phyloP scores from a whole-genome alignment of 2,113 vertebrate species.

The Tachycineta bicolor region DNA sequence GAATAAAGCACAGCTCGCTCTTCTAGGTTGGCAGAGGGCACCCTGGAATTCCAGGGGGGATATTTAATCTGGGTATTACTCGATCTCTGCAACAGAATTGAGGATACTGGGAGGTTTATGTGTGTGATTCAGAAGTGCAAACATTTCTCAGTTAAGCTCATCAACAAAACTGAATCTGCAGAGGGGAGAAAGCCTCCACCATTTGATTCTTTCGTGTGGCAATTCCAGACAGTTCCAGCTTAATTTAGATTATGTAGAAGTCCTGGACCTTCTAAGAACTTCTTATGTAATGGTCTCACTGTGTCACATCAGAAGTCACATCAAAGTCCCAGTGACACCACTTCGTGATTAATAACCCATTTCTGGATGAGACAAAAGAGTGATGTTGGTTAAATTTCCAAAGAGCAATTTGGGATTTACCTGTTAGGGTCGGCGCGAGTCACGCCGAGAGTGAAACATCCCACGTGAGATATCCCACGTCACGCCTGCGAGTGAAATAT shows the following conservation, averaged over 20 bases:
- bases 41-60: background rate
- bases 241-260: background rate
- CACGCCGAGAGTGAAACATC: background rate
- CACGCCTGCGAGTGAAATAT: background rate
- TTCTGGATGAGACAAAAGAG: background rate
- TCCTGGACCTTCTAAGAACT: background rate
- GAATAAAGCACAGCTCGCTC: background rate
- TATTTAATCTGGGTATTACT: background rate
- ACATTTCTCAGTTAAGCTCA: background rate
- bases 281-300: background rate
- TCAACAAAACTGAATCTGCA: background rate
- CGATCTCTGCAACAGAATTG: background rate
- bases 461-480: background rate
- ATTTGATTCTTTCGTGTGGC: background rate
- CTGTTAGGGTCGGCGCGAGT: background rate
- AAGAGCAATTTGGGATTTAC: conserved; percentile 25
- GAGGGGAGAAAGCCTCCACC: background rate
- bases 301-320: background rate
- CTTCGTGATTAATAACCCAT: background rate
- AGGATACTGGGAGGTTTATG: background rate
- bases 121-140: background rate
- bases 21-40: background rate
- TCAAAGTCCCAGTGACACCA: background rate
- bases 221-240: background rate
- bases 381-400: background rate